Evolutionary conservation across 2,888 invertebrate genomes (phyloP), one percentile per base, ranked within the genome.

Genomic region (Platycnemis pennipes): DNA sequence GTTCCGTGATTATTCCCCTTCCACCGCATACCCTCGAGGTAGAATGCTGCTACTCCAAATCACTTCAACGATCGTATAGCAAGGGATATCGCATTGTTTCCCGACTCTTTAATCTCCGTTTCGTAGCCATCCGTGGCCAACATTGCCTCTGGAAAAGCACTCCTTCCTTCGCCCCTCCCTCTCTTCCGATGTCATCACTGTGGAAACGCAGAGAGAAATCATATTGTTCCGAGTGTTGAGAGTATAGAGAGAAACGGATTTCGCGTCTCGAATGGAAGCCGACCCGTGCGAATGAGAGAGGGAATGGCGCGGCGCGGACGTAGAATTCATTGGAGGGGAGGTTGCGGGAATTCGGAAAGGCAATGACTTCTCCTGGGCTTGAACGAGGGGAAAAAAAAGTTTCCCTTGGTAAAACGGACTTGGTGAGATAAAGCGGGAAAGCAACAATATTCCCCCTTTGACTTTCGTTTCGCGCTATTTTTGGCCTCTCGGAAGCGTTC

Each of bases 401-500:
- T 16, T 77, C 16, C 31, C 13, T 77, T 77, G 31, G 77, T 11
- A 77, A 77, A 77, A 77, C 77, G 16, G 77, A 37, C 77, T 11
- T 37, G 31, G 8, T n/a, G 77, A 31, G 77, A 77, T 77, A 77
- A 77, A 77, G 77, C 77, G 37, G 5, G n/a, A 16, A 37, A 37
- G 77, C 31, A 77, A 77, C 37, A 37, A 37, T 77, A 13, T 11
- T 63, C 26, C 19, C 63, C 19, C n/a, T 63, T 63, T 5, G 77
- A 77, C 77, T 77, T 77, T 77, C 77, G 37, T 77, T 37, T 77
- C 37, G 77, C 16, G 77, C 77, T 77, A 77, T 77, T 77, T 77
- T 77, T 37, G 77, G 77, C 63, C 63, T 26, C 63, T 63, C 63
- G 63, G 63, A 63, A 63, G 63, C 77, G 37, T 77, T 77, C 77